Percentiles rank a stretch among this genome's conserved stretches.
Evolutionary conservation across 2,888 invertebrate species (phyloP).

Genomic region (Helicoverpa assulta): DNA sequence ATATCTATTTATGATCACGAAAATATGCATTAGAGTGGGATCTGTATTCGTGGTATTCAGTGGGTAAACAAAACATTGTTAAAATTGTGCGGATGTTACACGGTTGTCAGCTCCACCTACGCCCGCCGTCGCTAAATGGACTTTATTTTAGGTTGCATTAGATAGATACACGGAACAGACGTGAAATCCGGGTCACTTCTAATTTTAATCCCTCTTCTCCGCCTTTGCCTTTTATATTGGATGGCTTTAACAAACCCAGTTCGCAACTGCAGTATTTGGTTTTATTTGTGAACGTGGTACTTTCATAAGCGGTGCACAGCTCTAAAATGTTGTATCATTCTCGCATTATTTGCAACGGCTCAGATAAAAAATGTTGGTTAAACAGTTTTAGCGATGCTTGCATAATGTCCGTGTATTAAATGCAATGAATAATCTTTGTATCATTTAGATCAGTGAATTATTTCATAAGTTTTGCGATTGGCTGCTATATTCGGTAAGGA

Average conservation of each 20-base stretch:
- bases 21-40: slow-evolving; percentile 49
- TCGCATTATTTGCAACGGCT: slow-evolving; percentile 17
- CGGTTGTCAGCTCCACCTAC: slow-evolving; percentile 68
- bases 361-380: background rate
- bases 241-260: slow-evolving; percentile 64
- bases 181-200: slow-evolving; percentile 71
- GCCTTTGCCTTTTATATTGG: slow-evolving; percentile 64
- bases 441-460: background rate
- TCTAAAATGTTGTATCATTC: slow-evolving; percentile 2
- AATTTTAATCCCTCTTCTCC: slow-evolving; percentile 69
- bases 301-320: background rate
- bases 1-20: slow-evolving; percentile 1
- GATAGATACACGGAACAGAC: slow-evolving; percentile 64
- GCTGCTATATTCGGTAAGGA: slow-evolving; percentile 19
- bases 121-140: slow-evolving; percentile 65
- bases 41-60: slow-evolving; percentile 57
- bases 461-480: background rate
- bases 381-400: background rate
- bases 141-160: slow-evolving; percentile 75
- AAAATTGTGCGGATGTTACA: slow-evolving; percentile 65
- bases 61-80: slow-evolving; percentile 65
- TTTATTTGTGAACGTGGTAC: slow-evolving; percentile 19
- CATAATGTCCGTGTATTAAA: background rate
- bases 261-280: slow-evolving; percentile 21
- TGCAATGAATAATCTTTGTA: background rate